These are phyloP conservation scores for Harpalus rubripes DNA, from an alignment of 2,888 invertebrate species.

Conservation along the genomic window DNA sequence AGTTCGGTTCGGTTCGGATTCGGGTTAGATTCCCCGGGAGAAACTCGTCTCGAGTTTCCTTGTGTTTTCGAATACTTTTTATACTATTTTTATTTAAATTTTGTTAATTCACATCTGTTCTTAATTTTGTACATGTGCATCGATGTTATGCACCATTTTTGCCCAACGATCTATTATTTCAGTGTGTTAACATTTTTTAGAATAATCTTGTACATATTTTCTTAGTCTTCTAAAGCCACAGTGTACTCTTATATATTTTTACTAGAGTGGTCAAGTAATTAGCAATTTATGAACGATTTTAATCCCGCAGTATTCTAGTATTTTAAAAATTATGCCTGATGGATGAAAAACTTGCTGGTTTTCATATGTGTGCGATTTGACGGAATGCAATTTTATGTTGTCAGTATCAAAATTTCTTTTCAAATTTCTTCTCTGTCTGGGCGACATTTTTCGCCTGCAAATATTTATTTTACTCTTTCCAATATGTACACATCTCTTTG, in stretches of 20 bases:
- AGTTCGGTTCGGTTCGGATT: no score
- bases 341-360: slow-evolving; percentile 59
- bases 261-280: slow-evolving; percentile 30
- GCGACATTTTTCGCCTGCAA: neutral
- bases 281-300: slow-evolving; percentile 25
- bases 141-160: no score
- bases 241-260: slow-evolving; percentile 42
- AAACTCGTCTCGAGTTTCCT: no score
- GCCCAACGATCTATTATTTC: no score
- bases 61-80: no score
- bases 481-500: slow-evolving; percentile 56
- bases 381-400: slow-evolving; percentile 63
- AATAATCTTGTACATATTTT: slow-evolving; percentile 10
- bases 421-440: slow-evolving; percentile 33
- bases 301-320: slow-evolving; percentile 48
- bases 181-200: no score
- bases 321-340: slow-evolving; percentile 57
- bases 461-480: slow-evolving; percentile 51
- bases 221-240: slow-evolving; percentile 45
- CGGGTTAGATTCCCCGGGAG: no score
- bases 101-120: no score
- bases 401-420: slow-evolving; percentile 30
- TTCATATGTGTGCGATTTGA: slow-evolving; percentile 59
- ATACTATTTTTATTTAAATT: no score
- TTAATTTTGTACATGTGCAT: no score